Evolutionary conservation across 2,797 vertebrate species (phyloP), one percentile per base, ranked within the genome.

Genomic region (Poecilia gillii): DNA sequence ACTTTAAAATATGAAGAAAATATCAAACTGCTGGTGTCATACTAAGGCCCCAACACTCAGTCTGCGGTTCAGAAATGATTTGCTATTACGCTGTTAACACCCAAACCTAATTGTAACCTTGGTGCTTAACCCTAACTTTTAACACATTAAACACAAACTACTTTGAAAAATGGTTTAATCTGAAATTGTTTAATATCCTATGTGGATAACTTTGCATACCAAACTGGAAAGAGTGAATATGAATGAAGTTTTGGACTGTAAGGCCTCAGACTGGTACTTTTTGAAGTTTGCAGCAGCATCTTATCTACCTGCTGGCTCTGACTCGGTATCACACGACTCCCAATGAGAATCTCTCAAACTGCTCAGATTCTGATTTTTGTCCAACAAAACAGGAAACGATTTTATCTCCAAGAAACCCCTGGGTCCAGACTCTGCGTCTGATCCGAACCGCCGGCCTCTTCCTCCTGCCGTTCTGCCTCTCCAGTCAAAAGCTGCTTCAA

Each of bases 401-500:
- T 70, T n/a, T 1, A 13, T 41, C 43, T n/a, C 25, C 23, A 71
- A 45, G 39, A 43, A n/a, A n/a, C 16, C 13, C 23, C 39, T 3
- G 5, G 68, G 68, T 71, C 23, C 6, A 13, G 23, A 14, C 28
- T 72, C 46, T 2, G 20, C 46, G 31, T 70, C 72, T 73, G 13
- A 9, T 72, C 18, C 12, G 43, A 79, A 75, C 13, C 6, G 43
- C 72, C 79, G 72, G 74, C 33, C 78, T 39, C 46, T 70, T 79
- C 81, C 74, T 45, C 51, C 28, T 31, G 28, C 46, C 20, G 18
- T 36, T 72, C 57, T 73, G 73, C 62, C 31, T 77, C 68, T 77
- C 87, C 73, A 84, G 64, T 90, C 85, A 85, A 76, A 25, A 87
- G 79, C 77, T 23, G 45, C 85, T 84, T 89, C 47, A 90, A 90